Evolutionary conservation across 1,140 invertebrate genomes (phyloP).

Genomic region (Ceratosolen solmsi): DNA sequence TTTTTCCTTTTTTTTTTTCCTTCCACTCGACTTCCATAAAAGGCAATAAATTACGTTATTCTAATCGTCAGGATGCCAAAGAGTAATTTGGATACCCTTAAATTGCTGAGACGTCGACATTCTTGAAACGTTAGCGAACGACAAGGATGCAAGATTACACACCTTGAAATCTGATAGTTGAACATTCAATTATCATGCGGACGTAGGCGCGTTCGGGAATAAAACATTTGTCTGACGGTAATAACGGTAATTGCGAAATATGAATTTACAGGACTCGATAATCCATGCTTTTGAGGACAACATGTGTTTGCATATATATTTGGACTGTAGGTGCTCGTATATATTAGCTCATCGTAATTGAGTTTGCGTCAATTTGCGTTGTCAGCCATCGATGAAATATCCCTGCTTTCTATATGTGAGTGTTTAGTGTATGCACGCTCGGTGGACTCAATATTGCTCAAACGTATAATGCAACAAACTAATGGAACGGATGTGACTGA

Average conservation of each 20-base stretch:
- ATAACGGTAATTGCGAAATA: slow-evolving; percentile 45
- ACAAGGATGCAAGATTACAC: too few species aligned
- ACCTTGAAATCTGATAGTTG: too few species aligned
- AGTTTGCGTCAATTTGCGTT: slow-evolving; percentile 42
- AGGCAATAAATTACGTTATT: too few species aligned
- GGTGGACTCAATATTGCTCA: not conserved
- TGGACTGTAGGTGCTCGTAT: not conserved
- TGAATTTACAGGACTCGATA: slow-evolving; percentile 27
- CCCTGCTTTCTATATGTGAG: not conserved
- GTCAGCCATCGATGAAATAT: slow-evolving; percentile 3
- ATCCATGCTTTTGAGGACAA: slow-evolving; percentile 38
- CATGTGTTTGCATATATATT: slow-evolving; percentile 31
- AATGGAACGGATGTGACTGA: not conserved
- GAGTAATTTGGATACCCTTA: not conserved
- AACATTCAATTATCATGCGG: too few species aligned
- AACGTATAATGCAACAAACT: slow-evolving; percentile 1
- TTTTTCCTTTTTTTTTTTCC: too few species aligned
- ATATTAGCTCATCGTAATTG: slow-evolving; percentile 24
- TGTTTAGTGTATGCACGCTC: not conserved
- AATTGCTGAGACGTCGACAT: not conserved
- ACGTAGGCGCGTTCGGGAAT: not conserved
- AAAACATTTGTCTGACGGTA: slow-evolving; percentile 15
- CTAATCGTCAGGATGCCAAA: too few species aligned
- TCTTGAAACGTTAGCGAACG: not conserved
- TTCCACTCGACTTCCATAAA: too few species aligned